Percentiles rank a stretch among this genome's conserved stretches.
phyloP scores from a whole-genome alignment of 1,140 invertebrate species.

The Hylaeus volcanicus region DNA sequence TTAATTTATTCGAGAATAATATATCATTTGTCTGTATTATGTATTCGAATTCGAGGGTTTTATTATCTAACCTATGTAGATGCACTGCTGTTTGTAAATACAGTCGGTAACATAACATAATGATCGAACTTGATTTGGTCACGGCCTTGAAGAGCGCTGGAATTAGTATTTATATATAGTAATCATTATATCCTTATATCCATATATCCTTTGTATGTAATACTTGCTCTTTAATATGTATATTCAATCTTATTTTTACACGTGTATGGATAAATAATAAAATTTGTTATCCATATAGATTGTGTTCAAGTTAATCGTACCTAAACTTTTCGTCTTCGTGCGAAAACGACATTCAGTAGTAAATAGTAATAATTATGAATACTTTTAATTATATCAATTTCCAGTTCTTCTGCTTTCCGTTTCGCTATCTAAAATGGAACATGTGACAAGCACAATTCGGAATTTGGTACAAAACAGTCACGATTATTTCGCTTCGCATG shows the following conservation, averaged over 20 bases:
- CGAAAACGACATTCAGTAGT: no score
- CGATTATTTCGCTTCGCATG: conserved; percentile 19
- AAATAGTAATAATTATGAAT: no score
- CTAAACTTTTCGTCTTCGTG: not conserved
- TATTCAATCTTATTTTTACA: conserved; percentile 66
- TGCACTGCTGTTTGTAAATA: conserved; percentile 16
- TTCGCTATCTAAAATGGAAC: not conserved
- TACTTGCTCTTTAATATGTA: conserved; percentile 60
- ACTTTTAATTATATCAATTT: not conserved
- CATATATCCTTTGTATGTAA: conserved; percentile 60
- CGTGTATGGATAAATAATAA: conserved; percentile 62
- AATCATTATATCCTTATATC: conserved; percentile 38
- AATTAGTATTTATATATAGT: conserved; percentile 56
- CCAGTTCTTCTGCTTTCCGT: not conserved
- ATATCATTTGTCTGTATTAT: conserved; percentile 37
- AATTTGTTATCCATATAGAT: conserved; percentile 57
- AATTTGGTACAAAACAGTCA: conserved; percentile 2
- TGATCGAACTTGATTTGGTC: conserved; percentile 48
- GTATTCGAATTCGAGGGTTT: conserved; percentile 13
- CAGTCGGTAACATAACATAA: conserved; percentile 20
- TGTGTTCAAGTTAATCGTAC: not conserved
- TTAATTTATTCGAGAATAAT: conserved; percentile 43
- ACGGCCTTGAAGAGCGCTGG: conserved; percentile 59
- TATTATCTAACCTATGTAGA: conserved; percentile 35
- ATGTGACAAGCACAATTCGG: not conserved